phyloP scores from a whole-genome alignment of 92 coral and sea anemone species.

The Parazoanthus swiftii region DNA sequence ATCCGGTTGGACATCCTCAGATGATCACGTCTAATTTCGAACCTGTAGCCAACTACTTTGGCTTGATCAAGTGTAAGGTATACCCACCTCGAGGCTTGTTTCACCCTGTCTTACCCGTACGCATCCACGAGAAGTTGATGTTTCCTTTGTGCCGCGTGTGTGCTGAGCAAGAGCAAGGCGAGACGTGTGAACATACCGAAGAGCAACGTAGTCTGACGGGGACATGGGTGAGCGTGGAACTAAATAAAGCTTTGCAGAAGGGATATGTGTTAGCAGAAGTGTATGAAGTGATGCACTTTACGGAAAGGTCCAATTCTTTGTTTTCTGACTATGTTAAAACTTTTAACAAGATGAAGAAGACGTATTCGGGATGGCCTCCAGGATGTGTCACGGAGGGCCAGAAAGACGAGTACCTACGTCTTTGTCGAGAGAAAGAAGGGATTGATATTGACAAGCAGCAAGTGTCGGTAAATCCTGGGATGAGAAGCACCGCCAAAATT shows the following conservation, averaged over 20 bases:
- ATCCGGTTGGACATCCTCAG: constrained; percentile 24
- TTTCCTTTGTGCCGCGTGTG: constrained; percentile 33
- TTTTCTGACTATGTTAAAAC: not conserved
- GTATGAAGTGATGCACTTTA: not conserved
- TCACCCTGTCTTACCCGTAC: constrained; percentile 10
- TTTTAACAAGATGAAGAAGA: not conserved
- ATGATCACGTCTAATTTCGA: constrained; percentile 18
- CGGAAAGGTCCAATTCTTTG: not conserved
- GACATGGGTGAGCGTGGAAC: not conserved
- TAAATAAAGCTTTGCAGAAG: not conserved
- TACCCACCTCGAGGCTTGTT: constrained; percentile 21
- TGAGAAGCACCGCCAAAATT: not conserved
- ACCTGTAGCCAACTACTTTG: not conserved
- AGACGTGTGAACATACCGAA: not conserved
- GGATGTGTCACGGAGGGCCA: not conserved
- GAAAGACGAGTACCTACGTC: not conserved
- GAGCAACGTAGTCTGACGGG: not conserved
- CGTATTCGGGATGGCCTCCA: not conserved
- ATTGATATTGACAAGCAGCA: not conserved
- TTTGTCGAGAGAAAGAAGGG: not conserved
- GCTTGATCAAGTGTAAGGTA: constrained; percentile 35
- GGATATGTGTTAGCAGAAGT: not conserved
- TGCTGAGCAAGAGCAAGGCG: not conserved
- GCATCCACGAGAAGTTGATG: not conserved
- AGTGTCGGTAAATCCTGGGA: not conserved